Base-by-base conservation (phyloP, 1,140 invertebrate species). In the Caenorhabditis brenneri region DNA sequence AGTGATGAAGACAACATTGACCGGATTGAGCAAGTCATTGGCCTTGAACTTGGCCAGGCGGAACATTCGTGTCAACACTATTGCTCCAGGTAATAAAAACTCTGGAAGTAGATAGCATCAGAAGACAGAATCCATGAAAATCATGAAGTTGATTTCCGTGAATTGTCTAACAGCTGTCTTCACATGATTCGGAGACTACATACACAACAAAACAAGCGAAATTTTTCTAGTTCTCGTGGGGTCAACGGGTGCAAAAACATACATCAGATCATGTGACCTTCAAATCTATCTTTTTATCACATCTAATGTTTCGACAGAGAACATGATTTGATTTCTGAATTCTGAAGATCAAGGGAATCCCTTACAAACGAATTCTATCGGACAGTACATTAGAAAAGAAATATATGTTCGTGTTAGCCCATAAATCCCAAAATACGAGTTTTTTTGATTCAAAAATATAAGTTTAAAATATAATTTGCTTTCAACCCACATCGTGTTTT, bases 1-100 rank as follows among this genome's bases (percentile, higher is more conserved):
- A 46, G 94, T 98, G 0, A 97, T 95, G 89, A 99, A 99, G 92
- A 97, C 96, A 9, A 94, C 96, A 24, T 92, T 99, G 12, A 91
- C 98, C 65, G 96, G 95, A 9, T 88, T 99, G 24, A 95, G 94
- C 0, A 97, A 97, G 92, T 94, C 94, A 16, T 93, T 95, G n/a
- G 93, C 95, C 31, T 79, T 85, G 31, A 87, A 90, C 12, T 87
- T 91, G 58, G 89, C 88, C 36, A 84, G 84, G 4, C 65, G 82
- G 22, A 91, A 91, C 31, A 89, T 90, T 81, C 87, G 96, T 88
- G 95, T 98, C 0, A 99, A 99, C 91, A 95, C 94, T 89, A 92
- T 99, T 33, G 95, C 95, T 55, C 96, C 97, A 69, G 97, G 97
- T 80, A 85, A 79, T 16, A 33, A 16, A 19, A 51, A n/a, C 39